Evolutionary conservation across 2,888 invertebrate genomes (phyloP).

Genomic region (Himalopsyche kuldschensis): DNA sequence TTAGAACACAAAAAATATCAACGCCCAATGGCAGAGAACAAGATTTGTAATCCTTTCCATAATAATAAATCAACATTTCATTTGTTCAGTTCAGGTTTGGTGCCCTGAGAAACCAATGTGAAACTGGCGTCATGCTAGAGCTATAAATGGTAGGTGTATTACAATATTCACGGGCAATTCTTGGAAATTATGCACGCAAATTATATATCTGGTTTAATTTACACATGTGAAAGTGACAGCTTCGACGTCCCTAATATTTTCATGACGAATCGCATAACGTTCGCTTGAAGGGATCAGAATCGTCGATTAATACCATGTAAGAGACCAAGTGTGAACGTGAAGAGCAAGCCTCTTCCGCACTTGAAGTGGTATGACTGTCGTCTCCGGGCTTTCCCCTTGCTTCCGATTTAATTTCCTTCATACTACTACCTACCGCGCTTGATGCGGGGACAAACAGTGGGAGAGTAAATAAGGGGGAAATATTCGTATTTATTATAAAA

Average conservation of each 20-base stretch:
- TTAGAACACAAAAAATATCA: too few relatives aligned
- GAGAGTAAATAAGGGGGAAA: not conserved
- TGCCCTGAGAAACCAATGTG: too few relatives aligned
- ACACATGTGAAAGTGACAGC: not conserved
- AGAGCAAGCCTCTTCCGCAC: not conserved
- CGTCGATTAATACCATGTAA: not conserved
- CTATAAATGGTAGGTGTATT: too few relatives aligned
- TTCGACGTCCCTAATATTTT: not conserved
- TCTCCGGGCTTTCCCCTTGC: not conserved
- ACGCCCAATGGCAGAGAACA: too few relatives aligned
- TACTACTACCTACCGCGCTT: not conserved
- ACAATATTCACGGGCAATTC: too few relatives aligned
- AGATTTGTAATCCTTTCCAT: too few relatives aligned
- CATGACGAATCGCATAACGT: not conserved
- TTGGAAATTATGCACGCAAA: not conserved
- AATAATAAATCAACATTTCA: too few relatives aligned
- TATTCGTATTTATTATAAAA: not conserved
- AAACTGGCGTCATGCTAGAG: too few relatives aligned
- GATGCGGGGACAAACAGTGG: not conserved
- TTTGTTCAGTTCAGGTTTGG: too few relatives aligned
- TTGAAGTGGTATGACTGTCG: not conserved
- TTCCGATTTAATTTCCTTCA: slow-evolving; percentile 29
- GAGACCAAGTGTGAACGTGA: not conserved
- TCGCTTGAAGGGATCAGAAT: not conserved
- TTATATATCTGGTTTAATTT: not conserved